These are phyloP conservation scores for Verasper variegatus DNA, from an alignment of 2,113 vertebrate species.

Conservation along the genomic window DNA sequence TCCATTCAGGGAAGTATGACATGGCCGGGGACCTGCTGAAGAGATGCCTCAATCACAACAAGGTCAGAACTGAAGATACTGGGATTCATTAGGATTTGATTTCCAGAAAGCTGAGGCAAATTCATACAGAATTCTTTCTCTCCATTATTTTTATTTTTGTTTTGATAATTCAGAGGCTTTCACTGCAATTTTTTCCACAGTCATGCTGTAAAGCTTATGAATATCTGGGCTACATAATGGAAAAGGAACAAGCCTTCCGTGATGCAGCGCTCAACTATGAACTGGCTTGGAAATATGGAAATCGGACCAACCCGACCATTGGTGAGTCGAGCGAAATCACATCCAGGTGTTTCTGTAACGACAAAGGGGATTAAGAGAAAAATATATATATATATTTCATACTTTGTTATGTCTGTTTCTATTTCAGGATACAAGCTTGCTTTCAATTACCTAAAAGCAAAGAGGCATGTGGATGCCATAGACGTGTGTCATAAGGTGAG, in stretches of 20 bases:
- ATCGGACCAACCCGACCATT: constrained; percentile 90
- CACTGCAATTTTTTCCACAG: constrained; percentile 72
- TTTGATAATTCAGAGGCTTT: constrained; percentile 1
- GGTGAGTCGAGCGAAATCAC: constrained; percentile 78
- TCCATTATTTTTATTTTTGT: not conserved
- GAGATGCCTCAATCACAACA: constrained; percentile 92
- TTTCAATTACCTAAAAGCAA: constrained; percentile 98
- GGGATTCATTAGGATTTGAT: no score
- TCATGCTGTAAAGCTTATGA: constrained; percentile 98
- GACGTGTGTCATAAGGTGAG: constrained; percentile 95
- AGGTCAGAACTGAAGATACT: constrained; percentile 76
- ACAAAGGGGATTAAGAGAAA: not conserved
- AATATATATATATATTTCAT: not conserved
- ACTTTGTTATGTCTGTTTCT: constrained; percentile 25
- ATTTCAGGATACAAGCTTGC: constrained; percentile 95
- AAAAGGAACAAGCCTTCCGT: constrained; percentile 95
- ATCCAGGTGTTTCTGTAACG: constrained; percentile 7
- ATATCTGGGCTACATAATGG: constrained; percentile 98
- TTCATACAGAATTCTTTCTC: not conserved
- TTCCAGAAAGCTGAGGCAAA: no score
- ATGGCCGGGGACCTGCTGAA: constrained; percentile 93
- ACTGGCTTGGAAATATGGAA: constrained; percentile 96
- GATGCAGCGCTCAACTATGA: constrained; percentile 95
- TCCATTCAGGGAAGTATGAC: constrained; percentile 96
- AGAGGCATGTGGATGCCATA: constrained; percentile 94